A percentile compares a stretch with the other conserved stretches of the same genome.
phyloP scores from a whole-genome alignment of 2,797 vertebrate species.

The Mormyrops boulengeri region DNA sequence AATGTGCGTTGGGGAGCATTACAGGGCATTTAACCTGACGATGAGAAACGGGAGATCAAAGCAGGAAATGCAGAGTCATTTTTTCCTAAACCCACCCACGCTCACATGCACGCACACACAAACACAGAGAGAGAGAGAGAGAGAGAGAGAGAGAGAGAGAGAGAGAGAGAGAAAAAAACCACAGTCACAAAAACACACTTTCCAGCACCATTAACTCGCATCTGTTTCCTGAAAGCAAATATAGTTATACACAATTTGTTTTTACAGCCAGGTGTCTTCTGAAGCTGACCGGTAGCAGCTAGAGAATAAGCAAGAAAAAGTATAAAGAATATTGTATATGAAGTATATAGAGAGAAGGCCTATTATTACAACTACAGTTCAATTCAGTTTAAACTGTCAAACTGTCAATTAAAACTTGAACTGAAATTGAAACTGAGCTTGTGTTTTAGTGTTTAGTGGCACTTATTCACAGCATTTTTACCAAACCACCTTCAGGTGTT shows the following conservation, averaged over 20 bases:
- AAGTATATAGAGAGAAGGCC: background rate
- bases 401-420: background rate
- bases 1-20: slow-evolving; percentile 42
- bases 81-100: slow-evolving; percentile 71
- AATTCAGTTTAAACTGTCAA: background rate
- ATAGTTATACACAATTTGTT: slow-evolving; percentile 59
- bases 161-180: slow-evolving; percentile 12
- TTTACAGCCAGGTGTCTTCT: slow-evolving; percentile 62
- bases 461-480: background rate
- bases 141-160: slow-evolving; percentile 21
- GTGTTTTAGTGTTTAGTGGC: background rate
- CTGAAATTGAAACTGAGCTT: background rate
- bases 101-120: slow-evolving; percentile 41
- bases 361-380: background rate
- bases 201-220: slow-evolving; percentile 71
- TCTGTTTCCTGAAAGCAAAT: slow-evolving; percentile 78
- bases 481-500: slow-evolving; percentile 41
- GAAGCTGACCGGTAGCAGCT: slow-evolving; percentile 40
- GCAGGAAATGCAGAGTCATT: slow-evolving; percentile 71
- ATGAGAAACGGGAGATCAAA: slow-evolving; percentile 53
- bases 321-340: background rate
- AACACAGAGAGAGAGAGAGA: slow-evolving; percentile 31
- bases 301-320: slow-evolving; percentile 5
- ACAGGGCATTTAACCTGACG: slow-evolving; percentile 51
- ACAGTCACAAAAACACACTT: slow-evolving; percentile 50